Evolutionary conservation across 2,797 vertebrate genomes (phyloP), one percentile per base, ranked within the genome.

Genomic region (Anniella stebbinsi): DNA sequence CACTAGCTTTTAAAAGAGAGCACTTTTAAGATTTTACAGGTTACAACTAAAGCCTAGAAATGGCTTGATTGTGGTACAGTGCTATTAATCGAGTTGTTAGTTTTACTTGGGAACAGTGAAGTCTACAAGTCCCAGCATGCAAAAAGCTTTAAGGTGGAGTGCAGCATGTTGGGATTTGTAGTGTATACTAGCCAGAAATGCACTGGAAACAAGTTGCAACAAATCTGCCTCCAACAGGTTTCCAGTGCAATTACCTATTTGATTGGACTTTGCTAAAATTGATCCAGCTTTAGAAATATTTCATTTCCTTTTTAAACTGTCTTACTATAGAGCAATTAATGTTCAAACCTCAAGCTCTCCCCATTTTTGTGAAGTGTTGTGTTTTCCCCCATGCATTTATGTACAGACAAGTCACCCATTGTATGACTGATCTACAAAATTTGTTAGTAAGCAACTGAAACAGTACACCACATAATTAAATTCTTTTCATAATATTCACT

Each of bases 391-490:
- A 76, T 73, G 5, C 0, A 11, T 0, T 88, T 84, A 76, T 89
- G 91, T 13, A 77, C 45, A 81, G 85, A 57, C 88, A 36, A 2
- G 12, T 75, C 48, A 67, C 3, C 6, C 2, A 51, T n/a, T 41
- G n/a, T 90, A 11, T 8, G 89, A 92, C 86, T 66, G 28, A 78
- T 48, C 92, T 84, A 33, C 72, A 86, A 83, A 88, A 80, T 72
- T 86, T 92, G 28, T 57, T 33, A 80, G 72, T 69, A 83, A 60
- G 0, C 18, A 84, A 25, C 6, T 84, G 63, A 88, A 75, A 81
- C 57, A 89, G 63, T 25, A 15, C 45, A 41, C 51, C 72, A 84
- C 70, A 76, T 60, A 84, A 86, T 60, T 13, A 81, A 30, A 11
- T n/a, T 77, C 33, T 38, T 15, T 83, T 17, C 25, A 51, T 51